Conservation (phyloP, 2,797 vertebrate genomes). For the Falco biarmicus region DNA sequence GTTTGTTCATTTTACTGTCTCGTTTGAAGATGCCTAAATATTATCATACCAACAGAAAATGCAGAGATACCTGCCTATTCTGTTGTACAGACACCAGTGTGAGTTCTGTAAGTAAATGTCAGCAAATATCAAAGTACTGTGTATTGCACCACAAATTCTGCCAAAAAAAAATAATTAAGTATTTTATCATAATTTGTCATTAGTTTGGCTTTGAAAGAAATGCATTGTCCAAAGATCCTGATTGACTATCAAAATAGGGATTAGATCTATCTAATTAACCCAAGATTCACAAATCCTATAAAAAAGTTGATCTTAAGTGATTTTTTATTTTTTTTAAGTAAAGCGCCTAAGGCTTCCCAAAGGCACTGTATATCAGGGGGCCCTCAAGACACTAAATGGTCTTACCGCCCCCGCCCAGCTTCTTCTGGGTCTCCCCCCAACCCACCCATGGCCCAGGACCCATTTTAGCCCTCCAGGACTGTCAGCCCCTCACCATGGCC, state of each 20-base stretch:
- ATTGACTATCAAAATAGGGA: not conserved
- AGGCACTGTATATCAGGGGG: not conserved
- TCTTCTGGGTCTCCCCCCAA: not conserved
- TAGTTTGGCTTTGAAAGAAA: not conserved
- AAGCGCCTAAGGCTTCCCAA: not conserved
- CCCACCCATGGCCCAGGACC: not conserved
- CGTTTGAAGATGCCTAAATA: not conserved
- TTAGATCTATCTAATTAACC: not conserved
- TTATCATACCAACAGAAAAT: not conserved
- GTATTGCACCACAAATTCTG: not conserved
- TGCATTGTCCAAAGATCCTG: not conserved
- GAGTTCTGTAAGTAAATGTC: not conserved
- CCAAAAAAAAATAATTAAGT: not conserved
- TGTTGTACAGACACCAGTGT: not conserved
- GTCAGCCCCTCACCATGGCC: not conserved
- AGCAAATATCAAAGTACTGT: not conserved
- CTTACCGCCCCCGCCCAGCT: not conserved
- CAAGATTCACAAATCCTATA: not conserved
- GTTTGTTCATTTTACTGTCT: not conserved
- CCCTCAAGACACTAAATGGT: not conserved
- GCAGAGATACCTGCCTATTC: not conserved
- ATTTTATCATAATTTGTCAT: not conserved
- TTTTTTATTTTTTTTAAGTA: not conserved
- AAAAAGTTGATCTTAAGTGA: not conserved
- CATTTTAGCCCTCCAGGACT: not conserved